A percentile compares a stretch with the other conserved stretches of the same genome.
These are phyloP conservation scores for Lasaia peninsularis DNA, from an alignment of 1,140 invertebrate genomes.

Conservation along the genomic window DNA sequence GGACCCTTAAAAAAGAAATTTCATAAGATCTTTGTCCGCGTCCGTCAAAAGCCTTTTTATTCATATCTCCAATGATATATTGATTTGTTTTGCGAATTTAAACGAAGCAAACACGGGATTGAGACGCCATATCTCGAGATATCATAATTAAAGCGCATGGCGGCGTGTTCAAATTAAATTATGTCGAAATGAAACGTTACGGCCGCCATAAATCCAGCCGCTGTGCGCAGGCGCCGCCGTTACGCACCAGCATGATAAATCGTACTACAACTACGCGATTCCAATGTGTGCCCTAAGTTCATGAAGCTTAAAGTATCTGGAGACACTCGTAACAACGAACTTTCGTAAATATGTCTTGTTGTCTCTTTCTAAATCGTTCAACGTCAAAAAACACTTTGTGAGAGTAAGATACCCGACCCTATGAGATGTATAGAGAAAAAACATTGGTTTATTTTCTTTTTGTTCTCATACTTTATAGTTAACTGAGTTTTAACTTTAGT, in stretches of 20 bases:
- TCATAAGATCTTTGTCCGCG: too few species aligned
- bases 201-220: conserved; percentile 51
- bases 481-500: too few species aligned
- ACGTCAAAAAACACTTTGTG: too few species aligned
- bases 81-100: conserved; percentile 3
- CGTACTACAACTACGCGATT: conserved; percentile 34
- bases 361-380: too few species aligned
- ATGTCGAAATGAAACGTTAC: conserved; percentile 68
- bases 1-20: too few species aligned
- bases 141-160: conserved; percentile 67
- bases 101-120: conserved; percentile 12
- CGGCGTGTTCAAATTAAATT: conserved; percentile 72
- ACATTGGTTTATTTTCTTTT: too few species aligned
- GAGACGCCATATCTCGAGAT: conserved; percentile 34
- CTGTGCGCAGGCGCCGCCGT: conserved; percentile 56
- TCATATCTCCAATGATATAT: not conserved
- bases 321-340: not conserved
- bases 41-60: not conserved
- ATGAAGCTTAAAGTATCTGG: not conserved
- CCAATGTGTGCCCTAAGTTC: conserved; percentile 15
- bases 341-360: too few species aligned
- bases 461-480: too few species aligned
- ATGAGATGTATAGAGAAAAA: too few species aligned
- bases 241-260: conserved; percentile 51
- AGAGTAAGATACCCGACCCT: too few species aligned